These are phyloP conservation scores for Sylvilagus floridanus DNA, from an alignment of 2,797 vertebrate species.

Conservation along the genomic window DNA sequence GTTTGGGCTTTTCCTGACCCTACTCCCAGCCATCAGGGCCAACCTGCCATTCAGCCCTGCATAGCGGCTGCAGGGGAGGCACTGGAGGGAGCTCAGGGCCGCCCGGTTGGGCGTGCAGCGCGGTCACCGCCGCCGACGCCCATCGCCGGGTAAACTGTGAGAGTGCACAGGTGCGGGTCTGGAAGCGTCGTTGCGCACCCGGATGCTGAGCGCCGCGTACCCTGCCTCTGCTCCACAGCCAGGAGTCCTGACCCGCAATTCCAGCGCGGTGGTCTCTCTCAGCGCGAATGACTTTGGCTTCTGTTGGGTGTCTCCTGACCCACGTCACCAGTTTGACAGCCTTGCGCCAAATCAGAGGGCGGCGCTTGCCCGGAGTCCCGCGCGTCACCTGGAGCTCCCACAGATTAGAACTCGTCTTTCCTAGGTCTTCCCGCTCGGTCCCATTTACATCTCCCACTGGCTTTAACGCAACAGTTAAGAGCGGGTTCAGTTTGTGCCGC, in stretches of 20 bases:
- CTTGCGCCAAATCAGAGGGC: slow-evolving; percentile 89
- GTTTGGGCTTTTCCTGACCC: background rate
- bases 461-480: slow-evolving; percentile 84
- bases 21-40: background rate
- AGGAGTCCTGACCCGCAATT: accelerated
- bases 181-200: background rate
- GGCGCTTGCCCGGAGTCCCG: slow-evolving; percentile 82
- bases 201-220: background rate
- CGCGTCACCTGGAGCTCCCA: slow-evolving; percentile 85
- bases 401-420: slow-evolving; percentile 90
- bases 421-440: slow-evolving; percentile 83
- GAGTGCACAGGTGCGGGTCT: background rate
- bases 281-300: slow-evolving; percentile 83
- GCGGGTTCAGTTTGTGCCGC: slow-evolving; percentile 82
- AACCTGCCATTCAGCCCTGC: background rate
- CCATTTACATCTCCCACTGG: slow-evolving; percentile 87
- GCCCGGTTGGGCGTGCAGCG: accelerated
- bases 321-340: slow-evolving; percentile 91
- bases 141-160: background rate
- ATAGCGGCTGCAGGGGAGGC: background rate
- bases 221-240: too few relatives aligned
- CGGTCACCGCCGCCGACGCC: background rate
- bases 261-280: slow-evolving; percentile 47
- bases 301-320: slow-evolving; percentile 80
- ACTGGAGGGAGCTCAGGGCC: background rate